Evolutionary conservation across 2,113 vertebrate species (phyloP).

Genomic region (Struthio camelus): DNA sequence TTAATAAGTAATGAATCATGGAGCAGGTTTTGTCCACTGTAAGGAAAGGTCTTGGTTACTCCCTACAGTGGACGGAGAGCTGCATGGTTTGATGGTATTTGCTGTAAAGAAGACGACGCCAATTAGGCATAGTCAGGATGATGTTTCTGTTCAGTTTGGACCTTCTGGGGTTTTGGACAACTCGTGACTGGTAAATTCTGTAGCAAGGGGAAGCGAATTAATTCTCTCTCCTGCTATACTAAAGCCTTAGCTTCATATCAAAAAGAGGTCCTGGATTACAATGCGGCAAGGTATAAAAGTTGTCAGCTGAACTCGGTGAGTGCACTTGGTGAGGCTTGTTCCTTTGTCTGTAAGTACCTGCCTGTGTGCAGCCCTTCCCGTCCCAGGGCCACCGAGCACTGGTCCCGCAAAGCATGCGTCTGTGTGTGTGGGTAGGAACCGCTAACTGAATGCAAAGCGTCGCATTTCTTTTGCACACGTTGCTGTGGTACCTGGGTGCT

Average conservation of each 20-base stretch:
- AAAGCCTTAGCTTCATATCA: not conserved
- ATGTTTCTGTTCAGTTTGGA: not conserved
- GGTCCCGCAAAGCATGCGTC: not conserved
- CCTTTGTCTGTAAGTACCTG: conserved; percentile 39
- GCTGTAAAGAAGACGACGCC: not conserved
- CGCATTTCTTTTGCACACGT: conserved; percentile 15
- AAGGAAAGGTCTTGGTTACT: not conserved
- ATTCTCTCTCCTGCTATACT: not conserved
- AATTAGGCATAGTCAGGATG: not conserved
- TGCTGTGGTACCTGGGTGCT: conserved; percentile 64
- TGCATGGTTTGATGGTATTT: not conserved
- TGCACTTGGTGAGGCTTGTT: conserved; percentile 24
- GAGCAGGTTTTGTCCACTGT: not conserved
- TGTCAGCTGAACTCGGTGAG: conserved; percentile 30
- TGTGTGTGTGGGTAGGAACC: conserved; percentile 48
- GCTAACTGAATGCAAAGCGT: not conserved
- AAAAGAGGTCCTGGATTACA: not conserved
- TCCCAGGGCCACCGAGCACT: not conserved
- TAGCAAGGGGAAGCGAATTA: not conserved
- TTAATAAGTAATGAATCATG: not conserved
- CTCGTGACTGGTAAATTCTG: not conserved
- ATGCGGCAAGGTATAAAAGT: not conserved
- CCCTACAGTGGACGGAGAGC: not conserved
- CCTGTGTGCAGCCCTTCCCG: conserved; percentile 10
- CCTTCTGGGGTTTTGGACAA: not conserved